Percentiles rank a stretch among this genome's conserved stretches.
Conservation (phyloP, 2,797 vertebrate species). For the Denticeps clupeoides region DNA sequence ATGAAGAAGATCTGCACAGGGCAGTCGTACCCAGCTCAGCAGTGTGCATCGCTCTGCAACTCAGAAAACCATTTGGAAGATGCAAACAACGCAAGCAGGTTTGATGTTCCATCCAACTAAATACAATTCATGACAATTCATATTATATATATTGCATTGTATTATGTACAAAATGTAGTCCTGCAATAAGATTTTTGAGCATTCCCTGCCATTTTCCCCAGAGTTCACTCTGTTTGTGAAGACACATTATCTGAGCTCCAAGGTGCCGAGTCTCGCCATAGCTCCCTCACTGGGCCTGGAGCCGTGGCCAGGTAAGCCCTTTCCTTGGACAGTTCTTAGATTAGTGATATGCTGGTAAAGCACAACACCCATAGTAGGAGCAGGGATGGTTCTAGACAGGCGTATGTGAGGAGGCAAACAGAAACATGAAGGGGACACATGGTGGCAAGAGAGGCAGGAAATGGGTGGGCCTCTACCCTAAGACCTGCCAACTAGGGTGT, state of each 20-base stretch:
- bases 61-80: constrained; percentile 57
- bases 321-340: background rate
- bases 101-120: constrained; percentile 11
- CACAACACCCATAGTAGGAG: no score
- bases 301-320: constrained; percentile 74
- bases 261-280: constrained; percentile 42
- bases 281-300: constrained; percentile 54
- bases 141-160: no score
- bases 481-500: no score
- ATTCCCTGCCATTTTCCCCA: constrained; percentile 38
- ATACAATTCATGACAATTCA: background rate
- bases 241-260: constrained; percentile 53
- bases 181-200: no score
- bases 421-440: no score
- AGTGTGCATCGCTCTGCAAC: constrained; percentile 39
- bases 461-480: no score
- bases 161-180: no score
- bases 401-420: no score
- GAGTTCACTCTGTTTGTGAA: constrained; percentile 55
- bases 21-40: constrained; percentile 50
- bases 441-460: no score
- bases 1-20: constrained; percentile 65
- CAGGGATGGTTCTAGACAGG: no score
- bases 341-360: no score
- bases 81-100: constrained; percentile 78